Conservation (phyloP, 2,797 vertebrate genomes). For the Gallinago nigripennis region DNA sequence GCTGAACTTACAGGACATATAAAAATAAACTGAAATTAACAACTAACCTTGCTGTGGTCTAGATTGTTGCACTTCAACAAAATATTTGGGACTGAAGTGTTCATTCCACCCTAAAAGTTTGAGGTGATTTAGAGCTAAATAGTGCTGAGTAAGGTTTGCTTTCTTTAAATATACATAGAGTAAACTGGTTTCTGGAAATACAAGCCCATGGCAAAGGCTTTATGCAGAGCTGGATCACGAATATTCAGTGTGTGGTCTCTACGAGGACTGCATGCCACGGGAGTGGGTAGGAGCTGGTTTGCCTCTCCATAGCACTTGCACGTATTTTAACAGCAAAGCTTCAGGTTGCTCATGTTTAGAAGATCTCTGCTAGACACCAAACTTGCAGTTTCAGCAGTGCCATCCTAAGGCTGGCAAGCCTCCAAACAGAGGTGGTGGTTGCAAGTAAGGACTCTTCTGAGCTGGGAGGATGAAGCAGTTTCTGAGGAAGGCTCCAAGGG, state of each 20-base stretch:
- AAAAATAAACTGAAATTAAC: background rate
- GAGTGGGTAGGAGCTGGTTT: background rate
- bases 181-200: background rate
- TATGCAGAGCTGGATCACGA: background rate
- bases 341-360: background rate
- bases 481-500: background rate
- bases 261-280: rapidly evolving
- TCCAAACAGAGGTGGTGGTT: background rate
- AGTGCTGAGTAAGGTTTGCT: background rate
- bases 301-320: background rate
- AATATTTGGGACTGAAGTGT: background rate
- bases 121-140: background rate
- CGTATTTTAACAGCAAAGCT: rapidly evolving
- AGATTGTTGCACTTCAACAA: background rate
- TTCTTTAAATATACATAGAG: background rate
- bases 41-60: background rate
- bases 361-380: background rate
- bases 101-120: background rate
- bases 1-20: background rate
- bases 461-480: background rate
- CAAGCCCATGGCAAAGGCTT: background rate
- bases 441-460: background rate
- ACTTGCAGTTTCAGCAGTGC: background rate
- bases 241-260: background rate
- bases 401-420: background rate